Base-by-base conservation (phyloP, 2,888 invertebrate species). In the Volucella zonaria region DNA sequence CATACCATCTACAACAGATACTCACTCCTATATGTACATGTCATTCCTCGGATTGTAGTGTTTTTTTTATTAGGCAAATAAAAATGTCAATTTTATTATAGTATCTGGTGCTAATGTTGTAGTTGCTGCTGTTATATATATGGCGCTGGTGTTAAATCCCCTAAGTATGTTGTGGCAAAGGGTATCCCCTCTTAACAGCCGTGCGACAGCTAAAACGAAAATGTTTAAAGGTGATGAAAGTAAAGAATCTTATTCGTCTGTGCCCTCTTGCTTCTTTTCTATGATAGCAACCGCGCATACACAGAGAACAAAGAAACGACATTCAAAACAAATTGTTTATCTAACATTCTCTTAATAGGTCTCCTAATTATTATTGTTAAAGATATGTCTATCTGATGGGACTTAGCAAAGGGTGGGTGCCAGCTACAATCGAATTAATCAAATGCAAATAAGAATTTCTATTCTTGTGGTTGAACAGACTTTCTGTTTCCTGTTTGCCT, bases 41-140 rank as follows among this genome's bases (percentile, higher is more conserved):
- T 67, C 71, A 79, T 68, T 75, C 73, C 23, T 67, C 45, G 31
- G 58, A 54, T 61, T 75, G 51, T 85, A 68, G 86, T 31, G 31
- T 83, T 87, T 86, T 81, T 86, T 88, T 87, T 86, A 80, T 85
- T 67, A 64, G 80, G 49, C 56, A 77, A 62, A 77, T 86, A 76
- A 86, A 86, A 87, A 75, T 58, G 43, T 83, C 71, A 76, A 81
- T 64, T 83, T 83, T 85, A 86, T 86, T 77, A 66, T 71, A 61
- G 76, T 70, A 75, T 81, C 73, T 85, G 71, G 85, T 80, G 80
- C 67, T 83, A 75, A 80, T 85, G 75, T 71, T 67, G 49, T 61
- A 61, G 75, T 66, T 79, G 74, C 66, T 76, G 67, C 66, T 58
- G 68, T 54, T 75, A 45, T 45, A 45, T 40, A 51, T 70, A 58